Evolutionary conservation across 2,797 vertebrate genomes (phyloP), one percentile per base, ranked within the genome.

Genomic region (Lates japonicus): DNA sequence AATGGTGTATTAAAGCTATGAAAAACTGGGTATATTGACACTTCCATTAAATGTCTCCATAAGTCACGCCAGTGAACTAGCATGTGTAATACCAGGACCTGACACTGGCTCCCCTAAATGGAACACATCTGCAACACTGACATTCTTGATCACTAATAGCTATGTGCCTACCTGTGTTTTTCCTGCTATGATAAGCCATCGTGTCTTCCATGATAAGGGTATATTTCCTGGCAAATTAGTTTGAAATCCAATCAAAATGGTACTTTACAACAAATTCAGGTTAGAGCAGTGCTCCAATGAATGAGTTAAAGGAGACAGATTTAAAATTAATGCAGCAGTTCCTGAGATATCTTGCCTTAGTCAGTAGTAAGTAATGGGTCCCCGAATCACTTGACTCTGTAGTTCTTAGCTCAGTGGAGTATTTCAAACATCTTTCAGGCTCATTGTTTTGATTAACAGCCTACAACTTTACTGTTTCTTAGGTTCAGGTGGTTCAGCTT

Each of bases 21-120:
- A 80, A 42, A 67, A 39, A 78, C 22, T 70, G 62, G 20, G 14
- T 20, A 25, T 42, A 44, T 31, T 61, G 33, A 22, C n/a, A 39
- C 12, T 22, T 41, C 58, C 13, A 60, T 33, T 16, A 57, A 20
- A 8, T 48, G 29, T 58, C 31, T 13, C 35, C 3, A 3, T 20
- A 31, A 67, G 17, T 4, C 16, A 33, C 16, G 13, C 25, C 37
- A 31, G 42, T 44, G n/a, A 46, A 51, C 3, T 59, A 29, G 35
- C 3, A 59, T 39, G 10, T 35, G 7, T 9, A 51, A 17, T 3
- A 37, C 14, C 58, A 51, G 41, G 17, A 20, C 22, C 41, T 22
- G 20, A n/a, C 11, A 12, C n/a, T 52, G 49, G 10, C 49, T 52
- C n/a, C 22, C 11, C 41, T 42, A 42, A 12, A 42, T 42, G 12